These are phyloP conservation scores for Agriopis marginaria DNA, from an alignment of 2,888 invertebrate species.

Conservation along the genomic window DNA sequence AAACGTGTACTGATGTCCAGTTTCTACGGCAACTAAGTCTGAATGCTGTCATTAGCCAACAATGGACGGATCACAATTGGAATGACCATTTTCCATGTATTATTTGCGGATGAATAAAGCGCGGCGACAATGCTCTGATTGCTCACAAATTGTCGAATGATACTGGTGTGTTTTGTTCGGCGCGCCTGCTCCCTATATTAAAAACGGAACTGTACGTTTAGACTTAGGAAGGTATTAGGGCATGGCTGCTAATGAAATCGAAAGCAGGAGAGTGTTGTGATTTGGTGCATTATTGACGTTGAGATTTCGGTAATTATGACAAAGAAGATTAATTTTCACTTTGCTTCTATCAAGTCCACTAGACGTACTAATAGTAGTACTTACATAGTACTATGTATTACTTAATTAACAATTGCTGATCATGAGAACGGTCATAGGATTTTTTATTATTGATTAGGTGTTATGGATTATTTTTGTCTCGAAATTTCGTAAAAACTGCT, in stretches of 20 bases:
- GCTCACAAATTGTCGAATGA: slow-evolving; percentile 87
- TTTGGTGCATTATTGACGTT: background rate
- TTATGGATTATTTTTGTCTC: no score
- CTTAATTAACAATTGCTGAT: no score
- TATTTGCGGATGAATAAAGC: slow-evolving; percentile 85
- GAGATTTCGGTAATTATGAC: background rate
- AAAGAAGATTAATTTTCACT: background rate
- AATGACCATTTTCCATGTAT: slow-evolving; percentile 85
- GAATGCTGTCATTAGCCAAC: slow-evolving; percentile 84
- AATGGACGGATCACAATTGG: slow-evolving; percentile 78
- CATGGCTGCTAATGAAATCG: slow-evolving; percentile 42
- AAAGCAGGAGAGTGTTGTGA: slow-evolving; percentile 27
- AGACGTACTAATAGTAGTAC: no score
- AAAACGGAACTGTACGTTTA: slow-evolving; percentile 50
- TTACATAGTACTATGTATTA: no score
- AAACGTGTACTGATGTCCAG: slow-evolving; percentile 73
- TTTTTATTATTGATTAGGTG: no score
- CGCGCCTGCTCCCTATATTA: slow-evolving; percentile 76
- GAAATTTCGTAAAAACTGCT: background rate
- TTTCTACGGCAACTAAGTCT: slow-evolving; percentile 72
- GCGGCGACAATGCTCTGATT: slow-evolving; percentile 86
- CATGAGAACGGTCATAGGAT: no score
- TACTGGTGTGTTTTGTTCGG: slow-evolving; percentile 82
- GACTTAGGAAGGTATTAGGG: slow-evolving; percentile 45
- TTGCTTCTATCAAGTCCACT: background rate